Base-by-base conservation (phyloP, 2,888 invertebrate species). In the Papilio demoleus region DNA sequence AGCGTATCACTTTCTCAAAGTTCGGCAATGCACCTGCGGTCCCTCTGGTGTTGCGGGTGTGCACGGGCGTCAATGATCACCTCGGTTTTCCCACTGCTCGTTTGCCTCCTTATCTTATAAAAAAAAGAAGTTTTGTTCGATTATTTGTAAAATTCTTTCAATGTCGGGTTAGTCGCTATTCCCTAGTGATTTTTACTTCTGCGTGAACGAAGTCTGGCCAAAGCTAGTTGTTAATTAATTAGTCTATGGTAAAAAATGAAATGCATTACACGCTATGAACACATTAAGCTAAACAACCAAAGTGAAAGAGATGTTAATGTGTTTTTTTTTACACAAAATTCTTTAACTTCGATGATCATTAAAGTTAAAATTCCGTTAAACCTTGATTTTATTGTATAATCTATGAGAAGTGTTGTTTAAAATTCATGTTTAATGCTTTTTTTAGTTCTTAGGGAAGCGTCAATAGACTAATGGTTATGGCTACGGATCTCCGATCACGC, bases 301-400 rank as follows among this genome's bases (percentile, higher is more conserved):
- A 17, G 9, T 56, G n/a, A 17, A 17, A 31, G 24, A 31, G 1
- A n/a, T 27, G 31, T 31, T 31, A 17, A 12, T 14, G 40, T 42
- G 14, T 42, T 40, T 24, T 60, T n/a, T n/a, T 40, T 36, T 4
- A 59, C 2, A 17, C 17, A 36, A 3, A 17, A 9, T 31, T 56
- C 17, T 56, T 31, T 56, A 56, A 56, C 31, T n/a, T 56, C 31
- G 31, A 31, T 27, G 2, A 27, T 27, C 53, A 53, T 53, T 53
- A 27, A 27, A n/a, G 27, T 6, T 50, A 22, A 50, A n/a, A 24
- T 53, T 53, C 50, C 50, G 24, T 53, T 27, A 53, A 53, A 31
- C 53, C 53, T 56, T 56, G 31, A 4, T 27, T 56, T 56, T 47
- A 14, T 31, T 9, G 4, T 8, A 31, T 17, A 56, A 31, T 45